Evolutionary conservation across 2,888 invertebrate genomes (phyloP), one percentile per base, ranked within the genome.

Genomic region (Strigamia crassipes): DNA sequence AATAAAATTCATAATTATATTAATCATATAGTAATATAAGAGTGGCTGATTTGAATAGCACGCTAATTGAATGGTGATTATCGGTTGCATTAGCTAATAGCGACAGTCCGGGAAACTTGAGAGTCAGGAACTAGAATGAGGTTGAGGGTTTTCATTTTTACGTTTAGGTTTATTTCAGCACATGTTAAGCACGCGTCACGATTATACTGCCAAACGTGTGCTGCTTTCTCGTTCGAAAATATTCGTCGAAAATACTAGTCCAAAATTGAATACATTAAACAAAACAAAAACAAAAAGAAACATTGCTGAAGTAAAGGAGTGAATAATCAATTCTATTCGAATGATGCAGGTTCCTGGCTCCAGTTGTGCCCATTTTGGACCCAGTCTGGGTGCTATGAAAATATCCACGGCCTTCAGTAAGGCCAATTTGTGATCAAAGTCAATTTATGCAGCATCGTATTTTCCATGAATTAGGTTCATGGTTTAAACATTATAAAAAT

Each of bases 361-460:
- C 27, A 10, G 31, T 23, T 27, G 73, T 73, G 31, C 73, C 73
- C 73, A 73, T 73, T 73, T 73, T 73, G 73, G 73, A 73, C 73
- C 73, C 73, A 73, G 73, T 81, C 46, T 81, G 81, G 81, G 81
- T 81, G 81, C 81, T 81, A 81, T 81, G 34, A 56, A 81, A 81
- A 81, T 61, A 81, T 81, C 61, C 51, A 81, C 66, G 66, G 61
- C 81, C 66, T 81, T 46, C 66, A 56, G 31, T 10, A 66, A 66
- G 66, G 81, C 38, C 81, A 34, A 80, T 81, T 81, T 81, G 81
- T 81, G 81, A 81, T 81, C 81, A 81, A 81, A 81, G 81, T 81
- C 81, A 81, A 61, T 81, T 81, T 81, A 81, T 81, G 81, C 81
- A 81, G 81, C 81, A 61, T 81, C 38, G 81, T 81, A 81, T 81